Evolutionary conservation across 2,888 invertebrate species (phyloP).

Genomic region (Nemurella pictetii): DNA sequence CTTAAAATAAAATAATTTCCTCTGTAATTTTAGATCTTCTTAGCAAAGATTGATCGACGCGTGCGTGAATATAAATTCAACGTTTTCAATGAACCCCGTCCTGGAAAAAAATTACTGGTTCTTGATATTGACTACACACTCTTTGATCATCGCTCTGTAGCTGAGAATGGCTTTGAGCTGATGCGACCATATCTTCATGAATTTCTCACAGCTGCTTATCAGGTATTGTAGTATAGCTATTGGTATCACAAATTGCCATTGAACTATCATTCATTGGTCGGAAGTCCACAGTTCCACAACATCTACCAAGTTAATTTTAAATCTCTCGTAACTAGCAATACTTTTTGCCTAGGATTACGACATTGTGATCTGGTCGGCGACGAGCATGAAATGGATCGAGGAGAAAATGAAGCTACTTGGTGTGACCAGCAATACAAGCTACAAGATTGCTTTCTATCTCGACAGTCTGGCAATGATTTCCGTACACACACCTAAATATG

Average conservation of each 20-base stretch:
- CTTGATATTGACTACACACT: conserved; percentile 96
- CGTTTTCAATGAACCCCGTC: conserved; percentile 77
- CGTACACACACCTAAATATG: conserved; percentile 86
- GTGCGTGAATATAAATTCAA: conserved; percentile 82
- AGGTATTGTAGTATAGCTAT: conserved; percentile 52
- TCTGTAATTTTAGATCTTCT: conserved; percentile 59
- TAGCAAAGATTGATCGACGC: conserved; percentile 80
- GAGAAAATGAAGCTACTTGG: conserved; percentile 94
- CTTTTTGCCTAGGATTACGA: conserved; percentile 87
- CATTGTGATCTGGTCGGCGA: conserved; percentile 98
- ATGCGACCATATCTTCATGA: conserved; percentile 96
- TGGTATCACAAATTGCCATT: too few relatives aligned
- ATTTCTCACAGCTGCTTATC: conserved; percentile 84
- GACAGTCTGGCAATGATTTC: conserved; percentile 95
- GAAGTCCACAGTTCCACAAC: too few relatives aligned
- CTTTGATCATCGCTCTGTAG: conserved; percentile 92
- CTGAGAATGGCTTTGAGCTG: conserved; percentile 83
- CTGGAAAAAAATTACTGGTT: conserved; percentile 87
- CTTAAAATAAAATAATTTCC: not conserved
- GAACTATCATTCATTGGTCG: too few relatives aligned
- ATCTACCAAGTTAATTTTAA: too few relatives aligned
- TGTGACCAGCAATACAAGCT: conserved; percentile 77
- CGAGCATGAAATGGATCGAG: conserved; percentile 98
- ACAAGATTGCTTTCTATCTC: conserved; percentile 90
- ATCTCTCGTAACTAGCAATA: too few relatives aligned